phyloP scores from a whole-genome alignment of 2,888 invertebrate genomes.

The Erpobdella octoculata region DNA sequence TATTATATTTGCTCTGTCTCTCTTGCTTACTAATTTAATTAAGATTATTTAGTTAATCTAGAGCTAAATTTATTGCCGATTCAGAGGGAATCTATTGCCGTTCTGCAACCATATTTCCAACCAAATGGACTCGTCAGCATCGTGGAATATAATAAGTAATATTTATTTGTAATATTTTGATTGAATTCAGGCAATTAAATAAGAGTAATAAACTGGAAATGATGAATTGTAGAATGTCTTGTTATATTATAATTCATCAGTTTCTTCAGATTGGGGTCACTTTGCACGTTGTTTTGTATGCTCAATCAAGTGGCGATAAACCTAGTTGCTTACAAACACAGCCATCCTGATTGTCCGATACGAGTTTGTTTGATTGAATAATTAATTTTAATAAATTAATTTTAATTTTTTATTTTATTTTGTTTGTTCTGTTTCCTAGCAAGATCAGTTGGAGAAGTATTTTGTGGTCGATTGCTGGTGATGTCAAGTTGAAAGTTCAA shows the following conservation, averaged over 20 bases:
- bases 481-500: slow-evolving; percentile 88
- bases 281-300: slow-evolving; percentile 94
- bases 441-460: slow-evolving; percentile 88
- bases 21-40: no score
- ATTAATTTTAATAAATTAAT: background rate
- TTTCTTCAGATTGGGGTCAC: slow-evolving; percentile 68
- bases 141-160: slow-evolving; percentile 88
- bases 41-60: no score
- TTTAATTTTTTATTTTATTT: background rate
- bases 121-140: slow-evolving; percentile 74
- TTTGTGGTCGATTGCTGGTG: slow-evolving; percentile 95
- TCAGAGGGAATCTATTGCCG: slow-evolving; percentile 77
- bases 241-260: no score
- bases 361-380: slow-evolving; percentile 42
- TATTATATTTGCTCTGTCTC: no score
- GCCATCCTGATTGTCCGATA: slow-evolving; percentile 88
- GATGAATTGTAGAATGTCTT: no score
- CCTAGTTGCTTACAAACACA: slow-evolving; percentile 83
- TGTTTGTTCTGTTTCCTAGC: slow-evolving; percentile 37
- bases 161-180: no score
- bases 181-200: no score
- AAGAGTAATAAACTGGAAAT: no score
- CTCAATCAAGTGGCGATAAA: slow-evolving; percentile 83
- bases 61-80: slow-evolving; percentile 52
- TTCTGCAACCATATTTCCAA: slow-evolving; percentile 76